Percentiles rank a stretch among this genome's conserved stretches.
Evolutionary conservation across 2,113 vertebrate genomes (phyloP).

Genomic region (Centropristis striata): DNA sequence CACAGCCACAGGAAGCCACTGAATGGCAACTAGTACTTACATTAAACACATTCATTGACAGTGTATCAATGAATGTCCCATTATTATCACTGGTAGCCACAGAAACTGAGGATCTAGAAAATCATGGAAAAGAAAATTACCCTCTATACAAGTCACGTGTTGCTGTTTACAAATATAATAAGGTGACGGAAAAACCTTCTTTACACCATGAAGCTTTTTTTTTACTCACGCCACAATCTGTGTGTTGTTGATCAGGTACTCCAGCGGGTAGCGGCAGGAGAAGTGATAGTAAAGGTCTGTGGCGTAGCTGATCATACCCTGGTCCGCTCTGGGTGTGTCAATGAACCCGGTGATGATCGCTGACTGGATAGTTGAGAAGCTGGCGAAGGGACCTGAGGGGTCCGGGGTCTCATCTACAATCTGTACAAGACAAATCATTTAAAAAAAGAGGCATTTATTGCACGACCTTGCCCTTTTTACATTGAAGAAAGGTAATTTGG

Average conservation of each 20-base stretch:
- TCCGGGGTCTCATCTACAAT: constrained; percentile 82
- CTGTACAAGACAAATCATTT: constrained; percentile 68
- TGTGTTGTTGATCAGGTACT: constrained; percentile 87
- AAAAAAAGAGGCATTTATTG: background rate
- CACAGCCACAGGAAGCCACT: background rate
- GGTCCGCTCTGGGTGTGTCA: constrained; percentile 73
- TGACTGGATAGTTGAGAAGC: constrained; percentile 83
- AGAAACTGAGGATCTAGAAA: constrained; percentile 84
- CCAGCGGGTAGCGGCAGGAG: constrained; percentile 86
- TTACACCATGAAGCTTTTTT: background rate
- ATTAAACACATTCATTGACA: constrained; percentile 83
- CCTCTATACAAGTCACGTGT: background rate
- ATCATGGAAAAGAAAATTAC: background rate
- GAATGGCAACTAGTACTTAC: constrained; percentile 66
- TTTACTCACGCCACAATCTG: constrained; percentile 82
- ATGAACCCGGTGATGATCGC: constrained; percentile 85
- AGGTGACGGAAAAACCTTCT: background rate
- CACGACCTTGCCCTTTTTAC: background rate
- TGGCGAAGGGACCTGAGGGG: constrained; percentile 73
- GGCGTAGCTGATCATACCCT: constrained; percentile 83
- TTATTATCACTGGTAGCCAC: constrained; percentile 85
- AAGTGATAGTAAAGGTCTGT: constrained; percentile 88
- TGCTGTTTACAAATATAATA: background rate
- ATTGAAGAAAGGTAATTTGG: too few species aligned
- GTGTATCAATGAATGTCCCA: constrained; percentile 84